Evolutionary conservation across 2,113 vertebrate genomes (phyloP), one percentile per base, ranked within the genome.

Genomic region (Crotalus viridis): DNA sequence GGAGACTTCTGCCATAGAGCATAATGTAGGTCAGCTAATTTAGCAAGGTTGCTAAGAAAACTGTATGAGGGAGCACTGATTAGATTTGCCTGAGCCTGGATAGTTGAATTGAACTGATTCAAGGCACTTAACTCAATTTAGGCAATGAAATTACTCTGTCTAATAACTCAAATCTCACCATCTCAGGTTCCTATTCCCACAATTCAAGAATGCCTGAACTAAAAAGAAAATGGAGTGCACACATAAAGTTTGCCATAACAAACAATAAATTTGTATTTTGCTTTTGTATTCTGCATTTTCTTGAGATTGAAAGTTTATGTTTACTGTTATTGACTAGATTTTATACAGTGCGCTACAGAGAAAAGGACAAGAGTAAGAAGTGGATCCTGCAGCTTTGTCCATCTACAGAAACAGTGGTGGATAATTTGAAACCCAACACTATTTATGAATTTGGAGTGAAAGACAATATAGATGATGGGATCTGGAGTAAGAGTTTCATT

Each of bases 351-450:
- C 99, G 99, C 93, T 99, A 99, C 94, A 98, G 98, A 96, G 99
- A 99, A 96, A 98, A 98, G 85, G 98, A 97, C 96, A 98, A 97
- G 95, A 98, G 98, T 95, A 98, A 98, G 96, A 99, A 98, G 94
- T 99, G 99, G 99, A 97, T 98, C 96, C 99, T 99, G 95, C 99
- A 99, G 89, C 98, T 98, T 90, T 99, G 99, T 95, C 99, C 99
- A 48, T 98, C 98, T 43, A 99, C 98, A 26, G 98, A 99, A 96
- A 99, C 98, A 0, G 98, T 99, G 92, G 98, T 99, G 59, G 99
- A 99, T 88, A 98, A 99, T 91, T 97, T 99, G 88, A 99, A 98
- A 95, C 99, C 99, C 56, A 98, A 99, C 54, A 98, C 98, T 0
- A 94, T 98, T 64, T 99, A 99, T 95, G 99, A 99, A 96, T 99